Base-by-base conservation (phyloP, 2,797 vertebrate genomes). In the Aplochiton taeniatus region DNA sequence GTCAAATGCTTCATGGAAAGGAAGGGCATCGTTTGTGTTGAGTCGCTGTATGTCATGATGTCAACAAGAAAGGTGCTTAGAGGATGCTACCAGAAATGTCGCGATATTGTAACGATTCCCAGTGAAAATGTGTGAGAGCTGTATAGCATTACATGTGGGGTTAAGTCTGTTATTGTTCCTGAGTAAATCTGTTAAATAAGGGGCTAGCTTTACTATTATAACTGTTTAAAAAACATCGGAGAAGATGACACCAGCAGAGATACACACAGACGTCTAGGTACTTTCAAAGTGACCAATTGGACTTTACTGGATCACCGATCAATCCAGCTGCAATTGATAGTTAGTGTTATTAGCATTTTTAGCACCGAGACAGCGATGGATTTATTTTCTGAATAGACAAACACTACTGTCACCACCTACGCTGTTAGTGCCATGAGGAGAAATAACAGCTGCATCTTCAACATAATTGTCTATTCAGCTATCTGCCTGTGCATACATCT, bases 401-500 rank as follows among this genome's bases (percentile, higher is more conserved):
- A 62, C 63, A 48, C 65, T 31, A 9, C 43, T 43, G 45, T 45
- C 52, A 58, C 60, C 12, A 57, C 16, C 0, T 14, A 56, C 66
- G 59, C 41, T 71, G 52, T 69, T 18, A 50, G 50, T 78, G 57
- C 59, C 18, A 50, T 9, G 44, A 10, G 0, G 66, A 53, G 20
- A 47, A 61, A 47, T 48, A 49, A 46, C 72, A 80, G 79, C 76
- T 76, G 78, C 80, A 71, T 69, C 53, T 43, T 31, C 68, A 66
- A 60, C 75, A 66, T 60, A 45, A 42, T 14, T 20, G 60, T 74
- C 70, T 76, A 75, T 54, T 88, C 78, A 78, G 83, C 83, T 83
- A 70, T 87, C 83, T 83, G 78, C 88, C 90, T 88, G 81, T 84
- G 89, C 83, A 90, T 92, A 90, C 88, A 87, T 90, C 90, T 92